phyloP scores from a whole-genome alignment of 2,113 vertebrate genomes.

The Rhizomys pruinosus region DNA sequence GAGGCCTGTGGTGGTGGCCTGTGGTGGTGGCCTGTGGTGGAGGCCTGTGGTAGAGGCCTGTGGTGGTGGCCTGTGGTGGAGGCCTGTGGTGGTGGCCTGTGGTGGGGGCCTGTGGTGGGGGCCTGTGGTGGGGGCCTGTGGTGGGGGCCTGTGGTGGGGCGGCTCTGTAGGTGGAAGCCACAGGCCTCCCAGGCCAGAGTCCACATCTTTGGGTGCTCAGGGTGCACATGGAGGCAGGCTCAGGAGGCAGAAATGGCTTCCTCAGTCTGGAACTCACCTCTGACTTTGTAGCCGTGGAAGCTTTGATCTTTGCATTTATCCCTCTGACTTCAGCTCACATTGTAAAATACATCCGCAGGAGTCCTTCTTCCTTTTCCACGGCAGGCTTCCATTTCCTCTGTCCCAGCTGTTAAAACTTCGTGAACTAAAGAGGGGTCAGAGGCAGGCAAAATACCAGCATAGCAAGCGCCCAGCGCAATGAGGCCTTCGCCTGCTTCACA shows the following conservation, averaged over 20 bases:
- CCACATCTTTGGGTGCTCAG: accelerated
- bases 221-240: neutral
- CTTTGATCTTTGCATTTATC: neutral
- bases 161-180: too few species aligned
- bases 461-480: too few species aligned
- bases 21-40: accelerated
- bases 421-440: neutral
- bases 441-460: neutral
- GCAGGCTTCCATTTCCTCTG: constrained; percentile 11
- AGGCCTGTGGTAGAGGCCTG: too few species aligned
- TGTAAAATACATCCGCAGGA: neutral
- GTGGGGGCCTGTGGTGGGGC: accelerated
- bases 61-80: accelerated
- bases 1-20: too few species aligned
- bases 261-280: neutral
- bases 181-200: accelerated
- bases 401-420: neutral
- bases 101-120: too few species aligned
- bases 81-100: too few species aligned
- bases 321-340: neutral
- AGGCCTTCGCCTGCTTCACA: too few species aligned
- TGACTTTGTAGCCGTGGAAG: too few species aligned
- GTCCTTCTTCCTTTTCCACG: neutral
- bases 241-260: neutral
- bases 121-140: accelerated